phyloP scores from a whole-genome alignment of 2,113 vertebrate genomes.

The Protobothrops flavoviridis region DNA sequence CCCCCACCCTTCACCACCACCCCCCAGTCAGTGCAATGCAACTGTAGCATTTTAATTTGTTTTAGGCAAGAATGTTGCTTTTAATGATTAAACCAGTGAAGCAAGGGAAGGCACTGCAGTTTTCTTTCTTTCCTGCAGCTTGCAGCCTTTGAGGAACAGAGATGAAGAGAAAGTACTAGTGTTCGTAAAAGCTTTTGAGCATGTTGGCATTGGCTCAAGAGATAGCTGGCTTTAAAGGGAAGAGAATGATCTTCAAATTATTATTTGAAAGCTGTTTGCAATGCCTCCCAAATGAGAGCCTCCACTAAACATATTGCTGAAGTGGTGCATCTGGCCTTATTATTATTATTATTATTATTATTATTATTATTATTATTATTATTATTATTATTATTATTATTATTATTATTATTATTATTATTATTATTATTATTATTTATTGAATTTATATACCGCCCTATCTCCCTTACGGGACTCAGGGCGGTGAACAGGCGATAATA shows the following conservation, averaged over 20 bases:
- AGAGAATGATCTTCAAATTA: not conserved
- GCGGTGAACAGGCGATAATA: too few species aligned
- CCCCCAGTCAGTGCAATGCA: not conserved
- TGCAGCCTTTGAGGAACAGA: not conserved
- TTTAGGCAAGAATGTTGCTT: not conserved
- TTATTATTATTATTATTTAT: too few species aligned
- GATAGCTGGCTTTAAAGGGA: not conserved
- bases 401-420: too few species aligned
- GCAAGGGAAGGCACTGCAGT: not conserved
- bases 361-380: too few species aligned
- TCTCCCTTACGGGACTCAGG: too few species aligned
- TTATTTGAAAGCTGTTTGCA: not conserved
- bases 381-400: too few species aligned
- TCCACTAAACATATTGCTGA: not conserved
- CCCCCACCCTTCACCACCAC: not conserved
- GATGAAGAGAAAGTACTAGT: not conserved
- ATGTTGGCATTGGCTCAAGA: not conserved
- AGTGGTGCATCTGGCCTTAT: conserved; percentile 9
- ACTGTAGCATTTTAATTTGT: not conserved
- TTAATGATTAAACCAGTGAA: not conserved
- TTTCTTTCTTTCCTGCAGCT: not conserved
- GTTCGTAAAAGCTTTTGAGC: not conserved
- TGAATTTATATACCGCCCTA: too few species aligned
- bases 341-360: too few species aligned
- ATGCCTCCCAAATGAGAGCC: conserved; percentile 3